A percentile compares a stretch with the other conserved stretches of the same genome.
phyloP scores from a whole-genome alignment of 1,140 invertebrate genomes.

The Euschistus heros region DNA sequence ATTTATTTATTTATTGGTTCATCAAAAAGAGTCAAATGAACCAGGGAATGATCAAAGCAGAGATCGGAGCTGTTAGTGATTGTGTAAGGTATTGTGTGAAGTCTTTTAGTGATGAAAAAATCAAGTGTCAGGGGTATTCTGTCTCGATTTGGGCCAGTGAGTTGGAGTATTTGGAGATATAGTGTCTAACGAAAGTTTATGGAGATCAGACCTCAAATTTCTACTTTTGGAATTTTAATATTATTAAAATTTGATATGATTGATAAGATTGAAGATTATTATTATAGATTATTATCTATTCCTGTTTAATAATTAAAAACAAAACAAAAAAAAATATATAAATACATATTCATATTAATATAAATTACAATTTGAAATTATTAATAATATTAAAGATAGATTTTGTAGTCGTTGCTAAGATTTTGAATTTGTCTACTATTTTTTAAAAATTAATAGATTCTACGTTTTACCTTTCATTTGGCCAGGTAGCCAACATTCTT shows the following conservation, averaged over 20 bases:
- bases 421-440: background rate
- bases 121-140: no score
- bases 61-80: no score
- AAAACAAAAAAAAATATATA: background rate
- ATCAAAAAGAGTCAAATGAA: no score
- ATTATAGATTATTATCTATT: background rate
- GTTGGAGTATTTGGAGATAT: no score
- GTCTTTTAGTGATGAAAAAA: no score
- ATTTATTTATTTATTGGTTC: no score
- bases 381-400: background rate
- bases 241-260: background rate
- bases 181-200: no score
- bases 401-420: background rate
- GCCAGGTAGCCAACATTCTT: constrained; percentile 40
- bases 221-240: no score
- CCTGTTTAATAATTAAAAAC: background rate
- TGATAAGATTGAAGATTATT: background rate
- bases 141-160: no score
- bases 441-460: background rate
- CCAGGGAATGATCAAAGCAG: no score
- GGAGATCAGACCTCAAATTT: no score
- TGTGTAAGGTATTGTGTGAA: no score
- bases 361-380: background rate
- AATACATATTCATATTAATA: background rate
- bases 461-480: constrained; percentile 35